phyloP scores from a whole-genome alignment of 2,797 vertebrate species.

The Cuniculus paca region DNA sequence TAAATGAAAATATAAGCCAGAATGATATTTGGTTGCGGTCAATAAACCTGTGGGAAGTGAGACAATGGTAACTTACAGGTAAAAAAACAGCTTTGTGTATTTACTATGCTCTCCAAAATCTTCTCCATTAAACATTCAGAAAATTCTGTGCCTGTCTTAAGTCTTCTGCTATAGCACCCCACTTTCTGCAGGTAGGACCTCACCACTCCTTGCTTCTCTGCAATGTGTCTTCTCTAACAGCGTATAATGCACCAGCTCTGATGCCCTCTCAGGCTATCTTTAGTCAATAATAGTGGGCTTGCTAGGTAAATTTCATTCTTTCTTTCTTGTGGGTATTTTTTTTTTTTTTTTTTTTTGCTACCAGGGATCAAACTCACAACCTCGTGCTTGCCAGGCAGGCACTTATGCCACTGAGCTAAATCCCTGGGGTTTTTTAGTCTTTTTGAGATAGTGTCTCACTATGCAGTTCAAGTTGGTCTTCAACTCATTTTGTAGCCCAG shows the following conservation, averaged over 20 bases:
- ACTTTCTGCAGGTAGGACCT: background rate
- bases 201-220: rapidly evolving
- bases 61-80: background rate
- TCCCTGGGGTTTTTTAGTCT: no score
- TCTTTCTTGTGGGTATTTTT: no score
- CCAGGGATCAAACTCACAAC: no score
- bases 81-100: background rate
- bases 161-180: background rate
- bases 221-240: background rate
- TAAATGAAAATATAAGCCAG: no score
- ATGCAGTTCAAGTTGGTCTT: background rate
- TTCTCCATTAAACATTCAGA: background rate
- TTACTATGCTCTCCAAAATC: background rate
- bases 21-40: background rate
- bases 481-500: background rate
- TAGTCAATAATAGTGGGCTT: background rate
- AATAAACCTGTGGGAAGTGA: background rate
- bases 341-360: no score
- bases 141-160: background rate
- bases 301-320: background rate
- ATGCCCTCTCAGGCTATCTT: background rate
- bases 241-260: no score
- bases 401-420: no score
- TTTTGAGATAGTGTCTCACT: background rate
- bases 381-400: no score